Base-by-base conservation (phyloP, 2,113 vertebrate genomes). In the Hypanus sabinus region DNA sequence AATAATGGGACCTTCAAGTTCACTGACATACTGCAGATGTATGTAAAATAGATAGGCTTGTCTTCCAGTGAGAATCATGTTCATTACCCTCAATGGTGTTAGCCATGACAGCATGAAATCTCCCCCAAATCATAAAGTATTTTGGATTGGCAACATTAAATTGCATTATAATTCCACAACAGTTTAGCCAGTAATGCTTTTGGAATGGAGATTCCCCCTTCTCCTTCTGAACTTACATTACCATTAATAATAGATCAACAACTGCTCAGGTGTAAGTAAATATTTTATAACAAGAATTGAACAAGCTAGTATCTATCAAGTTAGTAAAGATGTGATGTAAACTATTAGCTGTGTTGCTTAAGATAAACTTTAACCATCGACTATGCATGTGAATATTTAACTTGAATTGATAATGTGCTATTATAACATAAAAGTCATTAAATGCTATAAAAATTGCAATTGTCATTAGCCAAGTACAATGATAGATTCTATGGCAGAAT, bases 261-360 rank as follows among this genome's bases (percentile, higher is more conserved):
- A 90, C 16, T 68, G 85, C 85, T 90, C 85, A 90, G 57, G 30
- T 90, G 85, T 68, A 33, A 90, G 85, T 90, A 90, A 90, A 90
- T 90, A 90, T 90, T 88, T 90, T 90, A 90, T 90, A 90, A 90
- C 85, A 68, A 62, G 85, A 68, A 90, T 90, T 68, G 85, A 68
- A 90, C 85, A 90, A 65, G 85, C 60, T 90, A 33, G 85, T 90
- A 90, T 90, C 62, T 60, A 90, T 90, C n/a, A 90, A 90, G 60
- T n/a, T 90, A 90, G 57, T 88, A 88, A 88, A 60, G 83, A 88
- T 88, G 55, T 20, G 60, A n/a, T 68, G 85, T 65, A 90, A 90
- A 33, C 85, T 90, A 90, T 90, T 90, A 90, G 65, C 85, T 65
- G 30, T 62, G 62, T 30, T 9, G 62, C 85, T 90, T 90, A 65